A percentile compares a stretch with the other conserved stretches of the same genome.
Conservation (phyloP, 1,140 invertebrate species). For the Tetragonula clypearis region DNA sequence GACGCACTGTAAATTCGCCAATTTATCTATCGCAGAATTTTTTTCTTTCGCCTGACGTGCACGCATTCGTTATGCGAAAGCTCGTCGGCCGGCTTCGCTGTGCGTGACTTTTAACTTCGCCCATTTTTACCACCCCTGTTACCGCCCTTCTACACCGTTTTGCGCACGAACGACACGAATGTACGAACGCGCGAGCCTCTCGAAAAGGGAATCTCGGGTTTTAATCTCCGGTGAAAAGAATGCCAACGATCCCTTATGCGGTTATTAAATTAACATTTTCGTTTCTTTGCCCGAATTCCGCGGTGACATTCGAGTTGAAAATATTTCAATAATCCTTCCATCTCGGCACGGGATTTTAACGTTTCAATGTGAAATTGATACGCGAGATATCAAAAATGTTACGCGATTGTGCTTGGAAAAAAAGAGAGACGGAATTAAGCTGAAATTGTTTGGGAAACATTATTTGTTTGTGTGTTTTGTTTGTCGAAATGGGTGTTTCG, state of each 20-base stretch:
- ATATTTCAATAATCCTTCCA: too few species aligned
- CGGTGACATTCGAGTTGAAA: too few species aligned
- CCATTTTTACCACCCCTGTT: slow-evolving; percentile 10
- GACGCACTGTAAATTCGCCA: slow-evolving; percentile 37
- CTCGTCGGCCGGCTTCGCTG: not conserved
- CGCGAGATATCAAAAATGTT: not conserved
- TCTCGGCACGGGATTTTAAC: too few species aligned
- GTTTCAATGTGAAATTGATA: not conserved
- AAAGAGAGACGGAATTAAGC: not conserved
- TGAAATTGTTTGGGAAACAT: not conserved
- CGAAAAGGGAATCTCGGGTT: not conserved
- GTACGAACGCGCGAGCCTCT: not conserved
- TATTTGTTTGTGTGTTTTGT: too few species aligned
- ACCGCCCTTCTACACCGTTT: not conserved
- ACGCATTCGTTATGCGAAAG: slow-evolving; percentile 39
- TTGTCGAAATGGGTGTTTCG: too few species aligned
- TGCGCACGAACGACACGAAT: slow-evolving; percentile 7
- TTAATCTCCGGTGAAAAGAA: not conserved
- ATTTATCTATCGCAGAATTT: slow-evolving; percentile 44
- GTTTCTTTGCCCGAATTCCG: too few species aligned
- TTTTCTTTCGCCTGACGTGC: slow-evolving; percentile 32
- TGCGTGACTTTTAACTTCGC: slow-evolving; percentile 43
- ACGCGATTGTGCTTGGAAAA: not conserved
- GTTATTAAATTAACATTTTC: too few species aligned
- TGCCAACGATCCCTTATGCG: not conserved